These are phyloP conservation scores for Isaurus tuberculatus DNA, from an alignment of 92 coral and sea anemone genomes.

Conservation along the genomic window DNA sequence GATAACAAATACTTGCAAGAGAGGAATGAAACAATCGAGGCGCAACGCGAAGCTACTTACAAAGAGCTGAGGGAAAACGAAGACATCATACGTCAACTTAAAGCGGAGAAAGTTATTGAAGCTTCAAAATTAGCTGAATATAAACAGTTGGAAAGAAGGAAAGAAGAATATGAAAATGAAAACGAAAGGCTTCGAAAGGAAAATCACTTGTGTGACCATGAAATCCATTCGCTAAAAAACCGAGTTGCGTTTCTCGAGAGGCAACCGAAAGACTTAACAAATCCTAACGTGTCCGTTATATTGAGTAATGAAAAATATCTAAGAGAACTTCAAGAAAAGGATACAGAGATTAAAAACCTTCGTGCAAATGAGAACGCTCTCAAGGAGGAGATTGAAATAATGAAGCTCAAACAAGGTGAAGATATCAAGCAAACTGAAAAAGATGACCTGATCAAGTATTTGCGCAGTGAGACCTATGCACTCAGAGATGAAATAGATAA, in stretches of 20 bases:
- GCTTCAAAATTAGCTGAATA: background rate
- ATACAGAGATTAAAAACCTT: constrained; percentile 16
- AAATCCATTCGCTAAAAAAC: background rate
- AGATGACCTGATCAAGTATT: constrained; percentile 37
- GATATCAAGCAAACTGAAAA: background rate
- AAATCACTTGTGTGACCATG: constrained; percentile 6
- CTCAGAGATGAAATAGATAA: constrained; percentile 28
- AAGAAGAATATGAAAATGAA: constrained; percentile 16
- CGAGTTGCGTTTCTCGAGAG: constrained; percentile 12
- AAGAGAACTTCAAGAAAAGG: constrained; percentile 19
- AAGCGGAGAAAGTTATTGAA: constrained; percentile 12
- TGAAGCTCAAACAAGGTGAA: background rate
- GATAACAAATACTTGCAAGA: constrained; percentile 37
- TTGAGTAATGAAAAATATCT: background rate
- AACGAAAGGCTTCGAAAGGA: constrained; percentile 26
- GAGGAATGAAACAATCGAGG: constrained; percentile 8
- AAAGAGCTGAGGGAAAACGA: constrained; percentile 17
- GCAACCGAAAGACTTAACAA: background rate
- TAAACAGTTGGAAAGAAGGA: background rate
- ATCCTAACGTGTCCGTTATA: background rate
- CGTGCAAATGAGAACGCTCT: background rate
- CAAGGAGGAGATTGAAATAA: background rate
- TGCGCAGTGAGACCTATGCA: constrained; percentile 33
- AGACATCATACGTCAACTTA: background rate
- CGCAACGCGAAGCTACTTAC: constrained; percentile 10